A percentile compares a stretch with the other conserved stretches of the same genome.
Evolutionary conservation across 2,113 vertebrate species (phyloP).

Genomic region (Leuciscus idus): DNA sequence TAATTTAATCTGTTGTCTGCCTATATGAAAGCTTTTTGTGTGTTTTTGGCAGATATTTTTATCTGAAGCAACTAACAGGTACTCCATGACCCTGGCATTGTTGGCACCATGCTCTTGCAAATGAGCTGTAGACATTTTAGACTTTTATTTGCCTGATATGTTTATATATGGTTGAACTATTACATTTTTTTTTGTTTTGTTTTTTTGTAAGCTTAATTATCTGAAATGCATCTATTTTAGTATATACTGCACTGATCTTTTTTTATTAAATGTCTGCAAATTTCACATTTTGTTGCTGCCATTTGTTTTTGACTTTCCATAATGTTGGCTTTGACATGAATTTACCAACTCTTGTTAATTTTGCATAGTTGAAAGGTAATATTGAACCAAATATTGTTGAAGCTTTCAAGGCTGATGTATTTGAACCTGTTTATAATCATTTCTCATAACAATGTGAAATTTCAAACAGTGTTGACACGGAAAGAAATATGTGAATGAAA

Average conservation of each 20-base stretch:
- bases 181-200: background rate
- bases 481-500: background rate
- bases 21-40: too few relatives aligned
- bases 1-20: background rate
- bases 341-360: background rate
- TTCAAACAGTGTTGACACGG: background rate
- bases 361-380: background rate
- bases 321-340: background rate
- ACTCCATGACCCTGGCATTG: background rate
- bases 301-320: background rate
- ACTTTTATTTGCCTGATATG: background rate
- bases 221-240: background rate
- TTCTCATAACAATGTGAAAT: background rate
- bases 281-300: background rate
- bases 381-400: background rate
- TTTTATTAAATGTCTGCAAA: background rate
- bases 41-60: background rate
- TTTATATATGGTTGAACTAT: background rate
- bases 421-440: background rate
- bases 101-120: background rate
- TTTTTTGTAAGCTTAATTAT: background rate
- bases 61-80: background rate
- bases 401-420: background rate
- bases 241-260: background rate
- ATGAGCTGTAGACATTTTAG: background rate